Evolutionary conservation across 2,888 invertebrate species (phyloP).

Genomic region (Euzophera pinguis): DNA sequence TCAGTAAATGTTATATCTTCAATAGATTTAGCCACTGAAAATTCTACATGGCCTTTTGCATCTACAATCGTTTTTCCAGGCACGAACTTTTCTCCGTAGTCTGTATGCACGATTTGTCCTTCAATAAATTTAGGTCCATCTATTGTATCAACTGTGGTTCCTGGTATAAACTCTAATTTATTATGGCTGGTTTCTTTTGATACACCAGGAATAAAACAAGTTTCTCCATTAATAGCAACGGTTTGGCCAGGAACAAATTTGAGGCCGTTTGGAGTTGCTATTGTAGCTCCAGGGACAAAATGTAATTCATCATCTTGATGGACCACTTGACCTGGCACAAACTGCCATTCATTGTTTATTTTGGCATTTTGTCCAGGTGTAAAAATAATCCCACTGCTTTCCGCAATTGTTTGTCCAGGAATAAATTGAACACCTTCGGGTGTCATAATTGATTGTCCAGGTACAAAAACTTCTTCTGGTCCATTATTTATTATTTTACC

Average conservation of each 20-base stretch:
- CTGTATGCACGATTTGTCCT: constrained; percentile 82
- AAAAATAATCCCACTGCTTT: constrained; percentile 73
- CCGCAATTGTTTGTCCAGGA: constrained; percentile 81
- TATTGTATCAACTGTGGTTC: constrained; percentile 81
- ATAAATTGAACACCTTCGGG: constrained; percentile 82
- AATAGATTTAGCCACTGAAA: constrained; percentile 79
- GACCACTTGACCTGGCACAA: constrained; percentile 82
- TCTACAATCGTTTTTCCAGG: constrained; percentile 80
- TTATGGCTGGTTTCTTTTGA: constrained; percentile 61
- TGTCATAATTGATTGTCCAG: constrained; percentile 81
- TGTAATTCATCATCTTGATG: constrained; percentile 76
- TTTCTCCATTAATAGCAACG: constrained; percentile 69
- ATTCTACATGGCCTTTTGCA: constrained; percentile 74
- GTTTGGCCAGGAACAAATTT: constrained; percentile 84
- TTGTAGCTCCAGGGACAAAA: constrained; percentile 83
- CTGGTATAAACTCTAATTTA: constrained; percentile 78
- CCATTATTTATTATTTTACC: constrained; percentile 76
- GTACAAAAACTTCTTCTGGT: constrained; percentile 76
- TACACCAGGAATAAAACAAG: constrained; percentile 81
- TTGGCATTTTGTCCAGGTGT: constrained; percentile 82
- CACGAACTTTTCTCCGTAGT: constrained; percentile 81
- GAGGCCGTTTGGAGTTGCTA: constrained; percentile 81
- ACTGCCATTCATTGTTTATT: constrained; percentile 79
- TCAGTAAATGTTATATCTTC: constrained; percentile 79
- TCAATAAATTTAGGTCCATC: constrained; percentile 83